phyloP scores from a whole-genome alignment of 2,113 vertebrate genomes.

The Engraulis encrasicolus region DNA sequence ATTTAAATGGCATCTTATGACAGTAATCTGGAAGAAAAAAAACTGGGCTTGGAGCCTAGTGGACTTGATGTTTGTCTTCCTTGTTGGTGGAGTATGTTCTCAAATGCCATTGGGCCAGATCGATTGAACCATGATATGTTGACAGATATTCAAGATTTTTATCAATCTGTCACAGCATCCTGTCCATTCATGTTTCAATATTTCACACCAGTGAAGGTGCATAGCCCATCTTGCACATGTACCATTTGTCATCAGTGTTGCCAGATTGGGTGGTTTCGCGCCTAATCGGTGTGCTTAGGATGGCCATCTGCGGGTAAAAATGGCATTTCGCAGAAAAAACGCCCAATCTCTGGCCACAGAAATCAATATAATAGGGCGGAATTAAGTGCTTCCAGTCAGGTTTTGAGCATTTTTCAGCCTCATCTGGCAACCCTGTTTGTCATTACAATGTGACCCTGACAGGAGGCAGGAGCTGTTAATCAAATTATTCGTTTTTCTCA shows the following conservation, averaged over 20 bases:
- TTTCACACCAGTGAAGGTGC: constrained; percentile 19
- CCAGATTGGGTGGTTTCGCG: no score
- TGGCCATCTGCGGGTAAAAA: no score
- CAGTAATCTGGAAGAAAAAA: no score
- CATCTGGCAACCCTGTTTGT: no score
- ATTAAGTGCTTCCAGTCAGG: no score
- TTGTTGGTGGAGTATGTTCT: not conserved
- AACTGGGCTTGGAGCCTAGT: not conserved
- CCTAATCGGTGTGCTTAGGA: no score
- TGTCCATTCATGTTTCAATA: constrained; percentile 27
- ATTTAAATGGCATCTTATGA: no score
- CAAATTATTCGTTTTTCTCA: constrained; percentile 10
- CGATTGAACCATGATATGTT: constrained; percentile 23
- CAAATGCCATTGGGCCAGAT: not conserved
- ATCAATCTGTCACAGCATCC: constrained; percentile 25
- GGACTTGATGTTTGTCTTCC: not conserved
- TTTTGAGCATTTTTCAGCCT: no score
- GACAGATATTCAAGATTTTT: constrained; percentile 18
- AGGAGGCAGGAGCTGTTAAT: not conserved
- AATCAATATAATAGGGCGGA: no score
- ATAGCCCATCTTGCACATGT: not conserved
- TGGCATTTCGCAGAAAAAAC: no score
- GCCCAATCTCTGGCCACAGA: no score
- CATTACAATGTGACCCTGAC: constrained; percentile 11
- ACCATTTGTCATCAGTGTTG: no score